These are phyloP conservation scores for Cyclopterus lumpus DNA, from an alignment of 2,797 vertebrate species.

Conservation along the genomic window DNA sequence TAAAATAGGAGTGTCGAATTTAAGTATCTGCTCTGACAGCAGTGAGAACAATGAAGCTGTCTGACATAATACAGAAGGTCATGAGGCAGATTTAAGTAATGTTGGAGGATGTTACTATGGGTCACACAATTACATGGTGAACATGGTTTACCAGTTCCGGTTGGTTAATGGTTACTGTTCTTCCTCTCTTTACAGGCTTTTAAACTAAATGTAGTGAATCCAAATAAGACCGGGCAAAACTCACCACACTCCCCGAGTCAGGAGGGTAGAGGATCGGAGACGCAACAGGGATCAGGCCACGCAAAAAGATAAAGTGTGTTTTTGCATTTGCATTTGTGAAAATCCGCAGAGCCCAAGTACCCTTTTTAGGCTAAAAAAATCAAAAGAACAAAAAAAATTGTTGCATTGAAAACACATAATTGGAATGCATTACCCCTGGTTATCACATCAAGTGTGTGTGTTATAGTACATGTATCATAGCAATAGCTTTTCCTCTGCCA, in stretches of 20 bases:
- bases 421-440: too few relatives aligned
- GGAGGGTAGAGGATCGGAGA: not conserved
- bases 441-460: not conserved
- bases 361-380: too few relatives aligned
- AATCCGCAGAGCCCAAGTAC: not conserved
- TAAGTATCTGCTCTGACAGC: slow-evolving; percentile 17
- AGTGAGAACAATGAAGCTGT: slow-evolving; percentile 14
- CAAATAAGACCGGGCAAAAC: not conserved
- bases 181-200: not conserved
- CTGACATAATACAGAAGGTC: slow-evolving; percentile 16
- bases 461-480: not conserved
- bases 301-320: slow-evolving; percentile 9
- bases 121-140: slow-evolving; percentile 1
- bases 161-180: slow-evolving; percentile 7
- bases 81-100: slow-evolving; percentile 14
- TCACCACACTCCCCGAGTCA: slow-evolving; percentile 11
- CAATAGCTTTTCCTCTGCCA: not conserved
- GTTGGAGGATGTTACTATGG: not conserved
- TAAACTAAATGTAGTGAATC: slow-evolving; percentile 1
- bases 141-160: not conserved
- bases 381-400: too few relatives aligned
- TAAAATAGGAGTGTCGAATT: slow-evolving; percentile 67
- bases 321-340: not conserved
- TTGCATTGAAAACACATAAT: too few relatives aligned
- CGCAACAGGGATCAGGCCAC: not conserved